These are phyloP conservation scores for Oreochromis spilurus DNA, from an alignment of 2,113 vertebrate species.

Conservation along the genomic window DNA sequence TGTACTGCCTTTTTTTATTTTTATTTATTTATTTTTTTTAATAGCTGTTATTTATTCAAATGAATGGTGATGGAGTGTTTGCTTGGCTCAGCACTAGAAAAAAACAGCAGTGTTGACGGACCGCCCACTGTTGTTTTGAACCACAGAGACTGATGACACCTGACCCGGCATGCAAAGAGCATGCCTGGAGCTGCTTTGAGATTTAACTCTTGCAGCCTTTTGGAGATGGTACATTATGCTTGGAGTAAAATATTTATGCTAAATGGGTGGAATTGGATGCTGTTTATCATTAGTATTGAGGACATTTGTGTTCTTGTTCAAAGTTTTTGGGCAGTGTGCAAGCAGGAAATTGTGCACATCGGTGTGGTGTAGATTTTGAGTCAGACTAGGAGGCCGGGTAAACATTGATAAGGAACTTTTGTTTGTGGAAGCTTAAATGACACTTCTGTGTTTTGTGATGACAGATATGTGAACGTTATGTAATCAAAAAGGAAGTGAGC, in stretches of 20 bases:
- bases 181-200: not conserved
- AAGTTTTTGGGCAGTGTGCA: not conserved
- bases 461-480: not conserved
- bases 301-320: not conserved
- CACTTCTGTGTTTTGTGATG: not conserved
- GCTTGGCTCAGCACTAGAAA: not conserved
- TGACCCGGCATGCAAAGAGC: not conserved
- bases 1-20: not conserved
- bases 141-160: not conserved
- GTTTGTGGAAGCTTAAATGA: not conserved
- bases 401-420: not conserved
- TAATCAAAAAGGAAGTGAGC: not conserved
- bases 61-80: not conserved
- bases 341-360: not conserved
- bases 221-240: not conserved
- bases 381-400: not conserved
- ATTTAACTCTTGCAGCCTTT: not conserved
- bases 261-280: not conserved
- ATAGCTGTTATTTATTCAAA: not conserved
- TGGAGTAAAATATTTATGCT: not conserved
- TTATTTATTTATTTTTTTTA: accelerated
- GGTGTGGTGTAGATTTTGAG: not conserved
- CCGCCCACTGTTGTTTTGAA: not conserved
- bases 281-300: not conserved
- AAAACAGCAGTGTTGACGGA: not conserved